Percentiles rank a stretch among this genome's conserved stretches.
Conservation (phyloP, 2,113 vertebrate species). For the Ascaphus truei region DNA sequence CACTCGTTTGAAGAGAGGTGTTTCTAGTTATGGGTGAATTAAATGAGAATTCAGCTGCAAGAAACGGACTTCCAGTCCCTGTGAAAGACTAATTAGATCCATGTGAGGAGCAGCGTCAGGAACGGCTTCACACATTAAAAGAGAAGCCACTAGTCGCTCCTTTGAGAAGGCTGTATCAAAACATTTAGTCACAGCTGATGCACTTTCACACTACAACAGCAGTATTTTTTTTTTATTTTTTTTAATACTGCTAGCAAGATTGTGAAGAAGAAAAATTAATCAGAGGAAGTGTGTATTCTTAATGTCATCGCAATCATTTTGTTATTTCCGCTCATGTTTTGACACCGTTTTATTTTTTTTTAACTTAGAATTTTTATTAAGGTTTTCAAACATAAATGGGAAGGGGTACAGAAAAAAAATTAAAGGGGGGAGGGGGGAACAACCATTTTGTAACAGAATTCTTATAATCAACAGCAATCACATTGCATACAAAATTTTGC, state of each 20-base stretch:
- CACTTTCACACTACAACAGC: constrained; percentile 49
- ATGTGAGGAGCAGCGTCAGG: constrained; percentile 73
- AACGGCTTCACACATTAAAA: constrained; percentile 73
- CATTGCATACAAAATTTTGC: too few species aligned
- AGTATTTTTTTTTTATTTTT: constrained; percentile 59
- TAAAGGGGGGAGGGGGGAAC: too few species aligned
- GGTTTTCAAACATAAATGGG: too few species aligned
- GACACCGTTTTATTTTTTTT: too few species aligned
- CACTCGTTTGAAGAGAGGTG: constrained; percentile 78
- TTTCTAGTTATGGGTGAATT: constrained; percentile 84
- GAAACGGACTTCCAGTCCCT: constrained; percentile 72
- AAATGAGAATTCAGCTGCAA: constrained; percentile 80
- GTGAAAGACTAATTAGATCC: constrained; percentile 84
- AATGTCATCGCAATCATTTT: neutral
- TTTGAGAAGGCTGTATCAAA: constrained; percentile 72
- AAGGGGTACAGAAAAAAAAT: too few species aligned
- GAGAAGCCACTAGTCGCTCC: constrained; percentile 58
- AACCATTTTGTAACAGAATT: too few species aligned
- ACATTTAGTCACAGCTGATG: constrained; percentile 64
- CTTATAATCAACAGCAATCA: too few species aligned
- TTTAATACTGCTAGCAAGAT: constrained; percentile 33
- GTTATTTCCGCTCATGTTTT: neutral
- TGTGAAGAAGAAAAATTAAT: neutral
- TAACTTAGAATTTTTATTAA: too few species aligned
- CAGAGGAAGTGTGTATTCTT: neutral